phyloP scores from a whole-genome alignment of 2,888 invertebrate species.

The Lasioglossum vierecki region DNA sequence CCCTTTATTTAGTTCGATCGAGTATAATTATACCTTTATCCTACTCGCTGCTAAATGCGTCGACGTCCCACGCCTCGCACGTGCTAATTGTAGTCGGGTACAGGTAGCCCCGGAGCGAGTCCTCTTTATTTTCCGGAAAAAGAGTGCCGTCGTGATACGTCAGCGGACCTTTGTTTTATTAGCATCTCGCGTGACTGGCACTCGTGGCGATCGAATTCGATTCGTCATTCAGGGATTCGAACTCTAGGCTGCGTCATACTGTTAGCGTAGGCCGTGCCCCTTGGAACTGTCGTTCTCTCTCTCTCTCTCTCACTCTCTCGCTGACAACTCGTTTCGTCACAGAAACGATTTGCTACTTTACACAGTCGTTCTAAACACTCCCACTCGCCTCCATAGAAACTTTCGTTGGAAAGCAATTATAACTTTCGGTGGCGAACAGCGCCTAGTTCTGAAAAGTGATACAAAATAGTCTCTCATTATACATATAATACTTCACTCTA shows the following conservation, averaged over 20 bases:
- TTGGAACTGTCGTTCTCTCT: not conserved
- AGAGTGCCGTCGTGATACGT: slow-evolving; percentile 33
- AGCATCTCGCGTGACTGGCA: slow-evolving; percentile 30
- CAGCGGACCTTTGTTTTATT: slow-evolving; percentile 20
- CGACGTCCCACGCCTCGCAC: slow-evolving; percentile 20
- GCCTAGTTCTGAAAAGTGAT: not conserved
- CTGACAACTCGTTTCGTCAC: slow-evolving; percentile 4
- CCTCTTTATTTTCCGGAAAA: slow-evolving; percentile 55
- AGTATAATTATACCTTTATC: slow-evolving; percentile 16
- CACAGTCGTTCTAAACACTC: not conserved
- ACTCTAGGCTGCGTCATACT: not conserved
- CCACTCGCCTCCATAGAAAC: not conserved
- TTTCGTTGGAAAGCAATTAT: not conserved
- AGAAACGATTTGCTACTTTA: not conserved
- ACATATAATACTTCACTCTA: not conserved
- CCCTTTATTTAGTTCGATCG: slow-evolving; percentile 18
- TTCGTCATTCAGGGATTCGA: slow-evolving; percentile 12
- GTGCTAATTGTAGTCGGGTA: not conserved
- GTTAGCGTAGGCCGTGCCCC: slow-evolving; percentile 4
- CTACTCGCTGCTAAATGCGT: slow-evolving; percentile 25
- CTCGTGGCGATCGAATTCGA: slow-evolving; percentile 10
- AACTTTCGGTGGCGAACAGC: not conserved
- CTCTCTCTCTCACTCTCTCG: not conserved
- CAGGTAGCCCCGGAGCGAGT: slow-evolving; percentile 25
- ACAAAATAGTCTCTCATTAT: not conserved